phyloP scores from a whole-genome alignment of 2,797 vertebrate species.

The Gobio occitaniae region DNA sequence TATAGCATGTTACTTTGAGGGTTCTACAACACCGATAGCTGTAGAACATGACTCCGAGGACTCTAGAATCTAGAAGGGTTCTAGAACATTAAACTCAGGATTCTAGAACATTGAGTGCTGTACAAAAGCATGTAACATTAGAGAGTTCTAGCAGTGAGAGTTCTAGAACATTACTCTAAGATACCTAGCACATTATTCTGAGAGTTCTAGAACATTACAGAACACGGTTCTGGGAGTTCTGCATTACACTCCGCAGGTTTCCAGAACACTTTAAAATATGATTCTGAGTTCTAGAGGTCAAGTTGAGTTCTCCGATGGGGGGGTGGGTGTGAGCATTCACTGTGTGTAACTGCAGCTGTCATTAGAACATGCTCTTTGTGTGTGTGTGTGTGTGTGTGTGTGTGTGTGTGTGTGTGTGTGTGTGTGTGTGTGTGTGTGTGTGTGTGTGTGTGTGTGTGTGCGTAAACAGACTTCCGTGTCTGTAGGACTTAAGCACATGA shows the following conservation, averaged over 20 bases:
- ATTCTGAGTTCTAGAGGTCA: background rate
- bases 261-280: background rate
- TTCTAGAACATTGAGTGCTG: background rate
- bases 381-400: slow-evolving; percentile 14
- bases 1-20: too few species aligned
- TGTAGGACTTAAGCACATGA: background rate
- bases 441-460: background rate
- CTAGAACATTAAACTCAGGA: background rate
- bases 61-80: background rate
- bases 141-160: background rate
- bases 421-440: background rate
- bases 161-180: too few species aligned
- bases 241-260: background rate
- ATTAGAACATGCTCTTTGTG: background rate
- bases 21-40: background rate
- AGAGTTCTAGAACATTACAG: background rate
- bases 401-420: background rate
- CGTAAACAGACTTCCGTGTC: background rate
- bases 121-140: too few species aligned
- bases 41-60: background rate
- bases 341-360: slow-evolving; percentile 37
- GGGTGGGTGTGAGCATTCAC: background rate
- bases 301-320: background rate
- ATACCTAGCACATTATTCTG: background rate
- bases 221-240: background rate